phyloP scores from a whole-genome alignment of 2,113 vertebrate genomes.

The Scomber japonicus region DNA sequence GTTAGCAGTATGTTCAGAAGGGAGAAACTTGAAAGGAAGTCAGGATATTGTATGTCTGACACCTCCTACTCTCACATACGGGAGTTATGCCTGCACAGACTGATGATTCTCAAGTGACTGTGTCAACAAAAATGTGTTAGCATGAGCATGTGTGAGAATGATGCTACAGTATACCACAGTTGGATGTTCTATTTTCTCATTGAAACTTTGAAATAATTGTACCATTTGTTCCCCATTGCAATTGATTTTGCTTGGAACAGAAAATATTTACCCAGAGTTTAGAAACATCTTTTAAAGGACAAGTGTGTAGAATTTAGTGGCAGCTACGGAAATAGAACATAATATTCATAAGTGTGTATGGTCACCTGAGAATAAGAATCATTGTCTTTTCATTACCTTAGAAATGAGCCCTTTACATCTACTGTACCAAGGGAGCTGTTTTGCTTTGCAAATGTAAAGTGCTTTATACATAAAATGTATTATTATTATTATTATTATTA shows the following conservation, averaged over 20 bases:
- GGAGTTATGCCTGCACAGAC: slow-evolving; percentile 23
- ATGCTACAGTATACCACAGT: not conserved
- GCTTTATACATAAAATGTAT: no score
- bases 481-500: no score
- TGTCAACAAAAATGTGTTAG: slow-evolving; percentile 24
- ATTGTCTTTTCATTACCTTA: no score
- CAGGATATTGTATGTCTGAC: slow-evolving; percentile 38
- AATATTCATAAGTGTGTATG: no score
- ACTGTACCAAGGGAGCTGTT: no score
- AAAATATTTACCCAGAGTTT: not conserved
- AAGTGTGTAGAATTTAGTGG: no score
- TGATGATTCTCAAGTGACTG: slow-evolving; percentile 24
- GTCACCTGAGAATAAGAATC: no score
- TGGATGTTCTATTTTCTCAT: not conserved
- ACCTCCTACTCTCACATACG: slow-evolving; percentile 49
- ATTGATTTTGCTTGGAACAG: not conserved
- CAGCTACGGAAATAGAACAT: no score
- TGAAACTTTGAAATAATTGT: not conserved
- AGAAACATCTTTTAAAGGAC: not conserved
- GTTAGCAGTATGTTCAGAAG: slow-evolving; percentile 6
- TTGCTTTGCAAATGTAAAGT: no score
- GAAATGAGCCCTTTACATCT: no score
- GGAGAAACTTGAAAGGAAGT: slow-evolving; percentile 19
- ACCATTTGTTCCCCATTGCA: not conserved
- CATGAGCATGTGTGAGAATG: not conserved